Conservation (phyloP, 2,797 vertebrate genomes). For the Dendrocincla fuliginosa region DNA sequence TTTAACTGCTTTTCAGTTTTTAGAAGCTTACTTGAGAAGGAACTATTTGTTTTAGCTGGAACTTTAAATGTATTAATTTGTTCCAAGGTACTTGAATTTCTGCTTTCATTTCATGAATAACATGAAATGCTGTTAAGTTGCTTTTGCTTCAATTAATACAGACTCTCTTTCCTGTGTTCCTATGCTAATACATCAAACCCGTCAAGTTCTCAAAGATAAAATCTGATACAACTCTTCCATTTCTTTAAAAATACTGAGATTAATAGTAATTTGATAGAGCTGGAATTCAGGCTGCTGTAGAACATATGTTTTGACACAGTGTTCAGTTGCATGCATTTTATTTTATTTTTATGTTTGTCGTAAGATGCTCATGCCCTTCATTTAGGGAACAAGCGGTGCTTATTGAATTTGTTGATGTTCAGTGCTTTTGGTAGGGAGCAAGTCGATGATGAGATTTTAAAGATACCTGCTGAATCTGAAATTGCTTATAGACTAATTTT, state of each 20-base stretch:
- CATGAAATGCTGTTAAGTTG: background rate
- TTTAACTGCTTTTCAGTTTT: background rate
- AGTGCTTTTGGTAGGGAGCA: background rate
- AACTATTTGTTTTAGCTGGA: background rate
- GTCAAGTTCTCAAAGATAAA: background rate
- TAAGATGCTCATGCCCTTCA: background rate
- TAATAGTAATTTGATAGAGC: background rate
- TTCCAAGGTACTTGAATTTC: background rate
- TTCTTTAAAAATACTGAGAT: background rate
- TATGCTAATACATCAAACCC: background rate
- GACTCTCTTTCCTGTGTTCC: background rate
- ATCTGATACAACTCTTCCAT: background rate
- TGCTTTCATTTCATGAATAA: background rate
- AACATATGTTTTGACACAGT: background rate
- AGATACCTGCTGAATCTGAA: background rate
- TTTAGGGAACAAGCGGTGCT: background rate
- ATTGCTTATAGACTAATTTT: background rate
- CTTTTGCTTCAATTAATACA: background rate
- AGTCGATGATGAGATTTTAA: background rate
- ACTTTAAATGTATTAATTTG: background rate
- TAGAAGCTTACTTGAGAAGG: background rate
- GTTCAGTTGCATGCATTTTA: background rate
- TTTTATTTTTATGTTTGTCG: background rate
- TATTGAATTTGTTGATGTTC: background rate
- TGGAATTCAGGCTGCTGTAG: background rate